A percentile compares a stretch with the other conserved stretches of the same genome.
Evolutionary conservation across 2,113 vertebrate species (phyloP).

Genomic region (Phylloscopus trochilus): DNA sequence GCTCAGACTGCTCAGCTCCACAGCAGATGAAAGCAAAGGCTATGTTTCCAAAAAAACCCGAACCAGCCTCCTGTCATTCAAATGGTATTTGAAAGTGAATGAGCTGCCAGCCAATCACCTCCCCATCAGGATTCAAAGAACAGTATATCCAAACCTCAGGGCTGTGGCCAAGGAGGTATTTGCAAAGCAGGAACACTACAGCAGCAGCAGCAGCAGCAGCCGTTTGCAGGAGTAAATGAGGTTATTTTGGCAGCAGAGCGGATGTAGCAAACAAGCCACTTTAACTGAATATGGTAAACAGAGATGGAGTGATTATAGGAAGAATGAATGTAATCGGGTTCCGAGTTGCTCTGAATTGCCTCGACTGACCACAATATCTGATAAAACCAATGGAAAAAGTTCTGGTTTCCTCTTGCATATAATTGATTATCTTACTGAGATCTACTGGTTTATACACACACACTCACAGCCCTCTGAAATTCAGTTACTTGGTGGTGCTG

Average conservation of each 20-base stretch:
- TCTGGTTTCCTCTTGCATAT: slow-evolving; percentile 86
- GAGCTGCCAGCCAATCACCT: slow-evolving; percentile 50
- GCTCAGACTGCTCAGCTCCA: background rate
- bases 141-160: slow-evolving; percentile 46
- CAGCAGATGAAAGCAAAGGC: slow-evolving; percentile 43
- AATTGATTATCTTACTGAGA: slow-evolving; percentile 83
- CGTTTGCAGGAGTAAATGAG: slow-evolving; percentile 71
- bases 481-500: slow-evolving; percentile 65
- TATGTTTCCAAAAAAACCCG: background rate
- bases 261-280: slow-evolving; percentile 81
- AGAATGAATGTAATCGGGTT: slow-evolving; percentile 79
- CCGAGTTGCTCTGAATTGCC: slow-evolving; percentile 77
- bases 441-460: slow-evolving; percentile 72
- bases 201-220: slow-evolving; percentile 32
- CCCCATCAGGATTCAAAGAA: slow-evolving; percentile 34
- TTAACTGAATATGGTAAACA: slow-evolving; percentile 87
- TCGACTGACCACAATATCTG: slow-evolving; percentile 82
- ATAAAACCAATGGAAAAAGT: slow-evolving; percentile 88
- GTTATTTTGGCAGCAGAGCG: slow-evolving; percentile 77
- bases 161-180: slow-evolving; percentile 17
- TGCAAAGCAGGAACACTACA: slow-evolving; percentile 14
- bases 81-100: slow-evolving; percentile 44
- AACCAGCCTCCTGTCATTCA: slow-evolving; percentile 2
- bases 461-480: slow-evolving; percentile 48
- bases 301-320: slow-evolving; percentile 81